A percentile compares a stretch with the other conserved stretches of the same genome.
phyloP scores from a whole-genome alignment of 1,140 invertebrate species.

The Hestina assimilis region DNA sequence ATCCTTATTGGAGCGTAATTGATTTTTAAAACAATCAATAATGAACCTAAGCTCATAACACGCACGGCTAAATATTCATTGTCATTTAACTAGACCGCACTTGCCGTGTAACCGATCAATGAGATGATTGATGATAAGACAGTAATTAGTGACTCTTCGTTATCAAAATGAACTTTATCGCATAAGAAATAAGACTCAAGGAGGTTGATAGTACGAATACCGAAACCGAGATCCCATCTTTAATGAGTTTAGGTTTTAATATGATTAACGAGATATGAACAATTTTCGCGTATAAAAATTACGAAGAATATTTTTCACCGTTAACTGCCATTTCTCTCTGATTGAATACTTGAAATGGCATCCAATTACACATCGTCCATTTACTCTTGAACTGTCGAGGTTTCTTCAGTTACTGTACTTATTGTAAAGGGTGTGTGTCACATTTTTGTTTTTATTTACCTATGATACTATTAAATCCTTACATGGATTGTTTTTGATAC shows the following conservation, averaged over 20 bases:
- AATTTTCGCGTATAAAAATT: slow-evolving; percentile 37
- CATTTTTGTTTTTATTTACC: too few relatives aligned
- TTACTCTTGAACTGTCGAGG: slow-evolving; percentile 19
- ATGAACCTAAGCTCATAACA: slow-evolving; percentile 19
- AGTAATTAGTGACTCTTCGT: slow-evolving; percentile 52
- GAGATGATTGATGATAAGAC: slow-evolving; percentile 63
- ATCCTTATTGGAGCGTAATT: slow-evolving; percentile 24
- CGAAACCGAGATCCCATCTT: slow-evolving; percentile 65
- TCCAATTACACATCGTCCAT: slow-evolving; percentile 37
- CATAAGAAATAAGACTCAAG: slow-evolving; percentile 6
- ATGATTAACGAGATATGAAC: slow-evolving; percentile 62
- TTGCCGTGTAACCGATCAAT: slow-evolving; percentile 46
- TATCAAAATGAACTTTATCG: slow-evolving; percentile 12
- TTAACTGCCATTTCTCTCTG: slow-evolving; percentile 23
- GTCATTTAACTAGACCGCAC: slow-evolving; percentile 20
- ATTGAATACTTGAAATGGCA: slow-evolving; percentile 36
- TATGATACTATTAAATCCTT: too few relatives aligned
- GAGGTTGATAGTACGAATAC: slow-evolving; percentile 23
- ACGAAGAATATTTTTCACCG: slow-evolving; percentile 22
- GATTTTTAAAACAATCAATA: slow-evolving; percentile 19
- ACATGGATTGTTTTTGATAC: too few relatives aligned
- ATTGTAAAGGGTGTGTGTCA: too few relatives aligned
- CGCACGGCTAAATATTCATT: slow-evolving; percentile 26
- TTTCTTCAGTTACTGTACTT: slow-evolving; percentile 11
- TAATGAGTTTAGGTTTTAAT: slow-evolving; percentile 67